Conservation (phyloP, 2,797 vertebrate species). For the Pristis pectinata region DNA sequence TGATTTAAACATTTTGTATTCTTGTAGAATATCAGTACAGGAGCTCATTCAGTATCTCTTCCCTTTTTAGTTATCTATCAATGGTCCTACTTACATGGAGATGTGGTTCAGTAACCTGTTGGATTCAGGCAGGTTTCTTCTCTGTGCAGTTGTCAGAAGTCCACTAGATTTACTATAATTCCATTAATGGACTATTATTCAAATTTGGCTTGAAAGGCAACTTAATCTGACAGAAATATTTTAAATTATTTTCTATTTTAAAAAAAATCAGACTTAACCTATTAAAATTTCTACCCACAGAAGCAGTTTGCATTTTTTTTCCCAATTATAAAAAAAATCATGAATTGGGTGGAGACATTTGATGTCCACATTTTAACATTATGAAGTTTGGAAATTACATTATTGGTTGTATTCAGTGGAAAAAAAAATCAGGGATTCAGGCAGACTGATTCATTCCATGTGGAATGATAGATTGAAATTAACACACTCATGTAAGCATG, state of each 20-base stretch:
- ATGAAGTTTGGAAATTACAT: not conserved
- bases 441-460: not conserved
- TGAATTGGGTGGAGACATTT: not conserved
- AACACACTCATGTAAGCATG: constrained; percentile 26
- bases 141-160: not conserved
- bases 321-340: no score
- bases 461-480: not conserved
- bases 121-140: not conserved
- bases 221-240: no score
- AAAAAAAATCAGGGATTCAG: not conserved
- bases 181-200: not conserved
- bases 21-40: constrained; percentile 19
- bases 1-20: constrained; percentile 31
- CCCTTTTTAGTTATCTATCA: constrained; percentile 15
- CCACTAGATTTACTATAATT: not conserved
- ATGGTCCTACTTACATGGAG: constrained; percentile 34
- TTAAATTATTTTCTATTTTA: not conserved
- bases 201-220: not conserved
- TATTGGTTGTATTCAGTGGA: not conserved
- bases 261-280: not conserved
- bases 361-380: not conserved
- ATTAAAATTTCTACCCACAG: not conserved
- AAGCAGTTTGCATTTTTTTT: not conserved
- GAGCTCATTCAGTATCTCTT: constrained; percentile 13
- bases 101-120: not conserved